Base-by-base conservation (phyloP, 2,888 invertebrate species). In the Brachyopa scutellaris region DNA sequence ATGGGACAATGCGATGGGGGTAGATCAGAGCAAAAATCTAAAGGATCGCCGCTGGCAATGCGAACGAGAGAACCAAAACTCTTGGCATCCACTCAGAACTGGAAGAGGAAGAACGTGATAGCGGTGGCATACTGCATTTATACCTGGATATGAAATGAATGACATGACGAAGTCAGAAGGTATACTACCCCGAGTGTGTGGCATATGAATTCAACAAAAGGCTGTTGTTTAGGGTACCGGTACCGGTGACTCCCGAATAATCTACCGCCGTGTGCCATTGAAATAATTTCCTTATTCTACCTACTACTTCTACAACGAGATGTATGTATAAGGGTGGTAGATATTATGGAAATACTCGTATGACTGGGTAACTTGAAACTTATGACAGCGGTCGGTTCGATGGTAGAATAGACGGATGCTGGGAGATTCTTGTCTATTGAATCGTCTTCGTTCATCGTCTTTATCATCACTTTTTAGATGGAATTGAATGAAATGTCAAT, bases 401-500 rank as follows among this genome's bases (percentile, higher is more conserved):
- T 23, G 47, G 26, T n/a, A 3, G 38, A 29, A 47, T 15, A 51
- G 17, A 40, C 13, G 49, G 53, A 17, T 55, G 23, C 57, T 33
- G 77, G 47, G 13, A 47, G 49, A 40, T 66, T 57, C 64, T 45
- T 38, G 40, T 51, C 21, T 5, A 26, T 6, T 26, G 57, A 72
- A 74, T 76, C 84, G 70, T 49, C 74, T 69, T 45, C 53, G 23
- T 80, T 29, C 59, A 23, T 42, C 51, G 47, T 49, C 62, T 29
- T 80, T 76, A 49, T 73, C 67, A 64, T 80, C 69, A 59, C 36
- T 74, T 67, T 79, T 74, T 36, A 33, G 77, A 84, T 84, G 77
- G 85, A 85, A 85, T 85, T 85, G 85, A 85, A 85, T 85, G 84
- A 85, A 85, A 85, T 85, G 85, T 85, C 85, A 85, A 85, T 85